These are phyloP conservation scores for Pyrocephalus nanus DNA, from an alignment of 2,797 vertebrate species.

Conservation along the genomic window DNA sequence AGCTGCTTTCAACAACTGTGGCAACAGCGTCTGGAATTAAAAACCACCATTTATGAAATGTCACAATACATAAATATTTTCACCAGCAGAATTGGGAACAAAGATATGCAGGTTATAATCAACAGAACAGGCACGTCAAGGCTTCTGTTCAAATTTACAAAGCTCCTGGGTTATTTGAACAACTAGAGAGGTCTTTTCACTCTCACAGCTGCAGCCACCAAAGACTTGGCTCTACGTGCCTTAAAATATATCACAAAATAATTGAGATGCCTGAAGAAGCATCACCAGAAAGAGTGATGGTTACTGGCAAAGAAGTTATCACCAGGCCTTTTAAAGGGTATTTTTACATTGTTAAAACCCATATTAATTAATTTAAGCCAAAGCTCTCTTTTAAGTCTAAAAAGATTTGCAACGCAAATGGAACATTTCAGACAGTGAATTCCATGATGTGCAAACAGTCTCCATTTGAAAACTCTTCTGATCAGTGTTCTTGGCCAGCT, in stretches of 20 bases:
- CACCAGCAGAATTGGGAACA: background rate
- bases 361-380: no score
- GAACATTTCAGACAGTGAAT: background rate
- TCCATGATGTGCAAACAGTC: background rate
- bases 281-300: background rate
- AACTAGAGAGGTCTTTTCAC: background rate
- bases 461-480: background rate
- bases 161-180: background rate
- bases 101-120: background rate
- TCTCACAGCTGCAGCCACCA: background rate
- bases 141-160: background rate
- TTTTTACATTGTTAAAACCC: background rate
- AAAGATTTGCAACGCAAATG: no score
- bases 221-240: background rate
- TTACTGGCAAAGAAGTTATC: no score
- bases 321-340: background rate
- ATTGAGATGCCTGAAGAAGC: background rate
- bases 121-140: background rate
- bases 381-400: no score
- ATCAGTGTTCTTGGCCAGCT: rapidly evolving
- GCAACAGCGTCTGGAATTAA: background rate
- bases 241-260: background rate
- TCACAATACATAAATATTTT: background rate
- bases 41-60: background rate
- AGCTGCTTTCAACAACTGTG: background rate